Conservation (phyloP, 2,113 vertebrate species). For the Saguinus imperator region DNA sequence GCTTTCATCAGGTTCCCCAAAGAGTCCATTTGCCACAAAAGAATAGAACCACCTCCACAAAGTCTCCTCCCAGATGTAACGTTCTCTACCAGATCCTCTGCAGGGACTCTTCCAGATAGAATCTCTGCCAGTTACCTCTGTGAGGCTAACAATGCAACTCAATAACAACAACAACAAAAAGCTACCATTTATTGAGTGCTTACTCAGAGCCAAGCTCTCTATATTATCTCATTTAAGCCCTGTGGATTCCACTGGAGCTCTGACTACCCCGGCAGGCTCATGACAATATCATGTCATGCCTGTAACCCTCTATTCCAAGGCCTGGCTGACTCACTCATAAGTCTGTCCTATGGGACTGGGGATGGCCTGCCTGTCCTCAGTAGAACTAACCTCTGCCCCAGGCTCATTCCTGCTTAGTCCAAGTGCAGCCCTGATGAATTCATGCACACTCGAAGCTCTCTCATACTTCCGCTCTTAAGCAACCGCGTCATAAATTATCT, state of each 20-base stretch:
- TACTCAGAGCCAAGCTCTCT: not conserved
- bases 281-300: not conserved
- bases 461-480: not conserved
- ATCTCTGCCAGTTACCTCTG: not conserved
- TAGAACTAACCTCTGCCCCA: not conserved
- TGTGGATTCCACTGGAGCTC: not conserved
- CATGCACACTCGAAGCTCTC: not conserved
- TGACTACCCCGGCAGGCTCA: not conserved
- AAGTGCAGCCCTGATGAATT: not conserved
- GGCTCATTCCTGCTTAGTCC: not conserved
- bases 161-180: not conserved
- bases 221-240: not conserved
- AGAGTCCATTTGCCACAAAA: conserved; percentile 17
- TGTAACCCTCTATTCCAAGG: not conserved
- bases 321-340: not conserved
- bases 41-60: not conserved
- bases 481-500: not conserved
- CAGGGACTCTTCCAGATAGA: not conserved
- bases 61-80: not conserved
- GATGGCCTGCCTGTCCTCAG: not conserved
- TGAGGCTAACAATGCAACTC: not conserved
- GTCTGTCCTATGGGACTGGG: not conserved
- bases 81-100: not conserved
- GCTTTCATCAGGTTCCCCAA: conserved; percentile 48
- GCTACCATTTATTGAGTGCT: not conserved